Evolutionary conservation across 1,140 invertebrate species (phyloP).

Genomic region (Heliconius hermathena): DNA sequence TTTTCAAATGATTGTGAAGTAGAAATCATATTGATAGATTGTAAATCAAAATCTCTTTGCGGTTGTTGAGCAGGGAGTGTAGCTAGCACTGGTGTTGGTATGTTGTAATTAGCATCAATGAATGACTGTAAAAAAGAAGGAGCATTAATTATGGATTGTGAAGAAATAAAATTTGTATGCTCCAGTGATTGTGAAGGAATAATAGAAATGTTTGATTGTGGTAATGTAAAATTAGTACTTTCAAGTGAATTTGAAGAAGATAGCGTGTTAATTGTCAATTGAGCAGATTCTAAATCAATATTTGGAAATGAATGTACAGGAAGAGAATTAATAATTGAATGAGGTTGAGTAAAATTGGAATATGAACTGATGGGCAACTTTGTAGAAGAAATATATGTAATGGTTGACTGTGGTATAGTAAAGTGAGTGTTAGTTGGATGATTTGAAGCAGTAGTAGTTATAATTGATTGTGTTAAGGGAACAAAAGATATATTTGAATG

Average conservation of each 20-base stretch:
- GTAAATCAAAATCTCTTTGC: background rate
- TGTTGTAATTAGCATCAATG: background rate
- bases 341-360: background rate
- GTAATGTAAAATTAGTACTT: background rate
- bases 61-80: background rate
- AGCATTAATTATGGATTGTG: background rate
- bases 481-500: background rate
- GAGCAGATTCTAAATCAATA: background rate
- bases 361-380: background rate
- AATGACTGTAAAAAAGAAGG: background rate
- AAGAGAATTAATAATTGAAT: background rate
- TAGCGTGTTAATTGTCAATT: background rate
- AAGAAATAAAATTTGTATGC: background rate
- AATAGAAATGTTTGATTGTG: background rate
- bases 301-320: background rate
- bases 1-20: background rate
- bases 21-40: background rate
- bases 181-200: background rate
- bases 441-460: background rate
- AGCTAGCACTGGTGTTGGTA: background rate
- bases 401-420: background rate
- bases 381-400: background rate
- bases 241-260: background rate
- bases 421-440: background rate
- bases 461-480: background rate